Conservation (phyloP, 1,140 invertebrate genomes). For the Belonocnema kinseyi region DNA sequence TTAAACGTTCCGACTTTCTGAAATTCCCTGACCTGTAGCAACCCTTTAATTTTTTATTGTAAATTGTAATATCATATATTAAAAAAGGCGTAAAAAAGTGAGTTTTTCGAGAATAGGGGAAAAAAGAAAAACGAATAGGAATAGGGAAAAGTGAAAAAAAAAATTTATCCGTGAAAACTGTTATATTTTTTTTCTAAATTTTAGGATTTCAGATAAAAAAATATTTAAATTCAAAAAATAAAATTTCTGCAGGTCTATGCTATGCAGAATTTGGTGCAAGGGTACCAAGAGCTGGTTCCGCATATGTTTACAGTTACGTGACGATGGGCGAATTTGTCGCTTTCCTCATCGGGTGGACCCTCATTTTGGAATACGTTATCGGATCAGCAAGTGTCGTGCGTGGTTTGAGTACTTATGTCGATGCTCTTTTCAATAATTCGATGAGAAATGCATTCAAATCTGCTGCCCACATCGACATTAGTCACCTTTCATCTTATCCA, state of each 20-base stretch:
- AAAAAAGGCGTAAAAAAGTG: too few species aligned
- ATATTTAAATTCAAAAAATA: background rate
- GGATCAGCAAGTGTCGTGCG: conserved; percentile 87
- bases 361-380: conserved; percentile 93
- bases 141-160: too few species aligned
- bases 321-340: conserved; percentile 90
- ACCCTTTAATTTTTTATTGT: too few species aligned
- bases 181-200: too few species aligned
- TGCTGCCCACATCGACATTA: conserved; percentile 77
- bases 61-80: too few species aligned
- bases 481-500: conserved; percentile 80
- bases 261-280: conserved; percentile 93
- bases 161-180: too few species aligned
- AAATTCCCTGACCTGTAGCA: too few species aligned
- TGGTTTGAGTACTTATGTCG: conserved; percentile 84
- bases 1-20: too few species aligned
- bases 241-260: conserved; percentile 79
- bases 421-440: conserved; percentile 79
- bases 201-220: too few species aligned
- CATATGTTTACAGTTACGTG: conserved; percentile 93
- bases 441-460: conserved; percentile 80
- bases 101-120: too few species aligned
- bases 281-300: conserved; percentile 91
- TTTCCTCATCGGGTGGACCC: conserved; percentile 91
- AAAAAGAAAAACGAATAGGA: too few species aligned